phyloP scores from a whole-genome alignment of 2,113 vertebrate species.

The Thalassoma bifasciatum region DNA sequence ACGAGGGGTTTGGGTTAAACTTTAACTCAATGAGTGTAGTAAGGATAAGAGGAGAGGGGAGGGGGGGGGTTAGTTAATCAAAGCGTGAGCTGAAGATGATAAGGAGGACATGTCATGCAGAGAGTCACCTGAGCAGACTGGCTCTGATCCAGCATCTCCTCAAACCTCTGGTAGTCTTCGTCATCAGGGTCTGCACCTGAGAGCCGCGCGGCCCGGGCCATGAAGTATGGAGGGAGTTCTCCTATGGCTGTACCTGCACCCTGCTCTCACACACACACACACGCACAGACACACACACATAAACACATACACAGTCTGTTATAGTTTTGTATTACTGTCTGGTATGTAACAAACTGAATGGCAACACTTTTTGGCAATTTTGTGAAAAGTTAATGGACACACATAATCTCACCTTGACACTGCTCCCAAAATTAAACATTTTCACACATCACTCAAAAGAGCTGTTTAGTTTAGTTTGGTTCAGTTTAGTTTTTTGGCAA shows the following conservation, averaged over 20 bases:
- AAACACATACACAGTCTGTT: no score
- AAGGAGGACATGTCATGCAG: not conserved
- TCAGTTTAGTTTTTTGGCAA: no score
- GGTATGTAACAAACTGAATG: no score
- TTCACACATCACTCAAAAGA: no score
- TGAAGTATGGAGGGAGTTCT: conserved; percentile 90
- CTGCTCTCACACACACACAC: conserved; percentile 36
- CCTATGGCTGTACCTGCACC: conserved; percentile 73
- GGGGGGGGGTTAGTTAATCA: not conserved
- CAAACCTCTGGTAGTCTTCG: conserved; percentile 89
- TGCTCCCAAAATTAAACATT: no score
- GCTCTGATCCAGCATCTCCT: conserved; percentile 89
- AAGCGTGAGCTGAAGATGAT: not conserved
- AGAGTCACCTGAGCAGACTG: conserved; percentile 86
- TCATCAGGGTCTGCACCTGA: conserved; percentile 88
- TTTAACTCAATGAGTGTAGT: not conserved
- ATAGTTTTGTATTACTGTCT: no score
- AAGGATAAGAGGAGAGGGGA: not conserved
- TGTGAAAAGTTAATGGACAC: no score
- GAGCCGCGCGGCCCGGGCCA: conserved; percentile 87
- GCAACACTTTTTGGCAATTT: no score
- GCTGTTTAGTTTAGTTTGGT: no score
- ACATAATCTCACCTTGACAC: no score
- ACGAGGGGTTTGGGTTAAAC: not conserved
- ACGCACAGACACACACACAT: conserved; percentile 30